Evolutionary conservation across 2,797 vertebrate species (phyloP), one percentile per base, ranked within the genome.

Genomic region (Pipistrellus nathusii): DNA sequence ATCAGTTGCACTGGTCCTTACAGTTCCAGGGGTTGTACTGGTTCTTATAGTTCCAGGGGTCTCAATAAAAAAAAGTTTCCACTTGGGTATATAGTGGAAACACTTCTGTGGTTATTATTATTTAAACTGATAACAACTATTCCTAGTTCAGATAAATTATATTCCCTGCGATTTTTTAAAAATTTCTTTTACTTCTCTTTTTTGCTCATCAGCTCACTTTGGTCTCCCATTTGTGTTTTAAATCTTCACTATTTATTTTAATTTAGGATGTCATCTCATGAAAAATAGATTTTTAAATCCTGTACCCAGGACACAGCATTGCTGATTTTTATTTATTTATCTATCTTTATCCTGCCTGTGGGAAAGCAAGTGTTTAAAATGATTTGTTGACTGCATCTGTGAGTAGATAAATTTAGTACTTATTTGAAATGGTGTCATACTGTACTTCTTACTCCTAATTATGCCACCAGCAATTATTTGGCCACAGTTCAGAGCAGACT

Each of bases 341-440:
- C 90, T 86, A 83, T 85, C 88, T 96, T 96, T 94, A 91, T 95
- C 78, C 48, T 86, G 85, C 93, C 91, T 48, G 53, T 88, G 91
- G 95, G 87, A 96, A 97, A 89, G 91, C 71, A 94, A 94, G 71
- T 83, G 88, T 88, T 95, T 95, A 86, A 94, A 96, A 96, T 95
- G 90, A 69, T 85, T 81, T 89, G 57, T 84, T 95, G 75, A 88
- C 46, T 94, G 55, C 87, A 90, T 97, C 69, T 71, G 78, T 73
- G 82, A 96, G 85, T 73, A 84, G 93, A 93, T 94, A 96, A 77
- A 93, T 90, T 94, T 85, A 85, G 90, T 32, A 62, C 55, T 93
- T 95, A 88, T 77, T 92, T 96, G 75, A 27, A 48, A 92, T 80
- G 14, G 46, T 71, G 46, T 83, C 38, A 0, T 38, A 88, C 35